A percentile compares a stretch with the other conserved stretches of the same genome.
Evolutionary conservation across 2,113 vertebrate species (phyloP).

Genomic region (Ia io): DNA sequence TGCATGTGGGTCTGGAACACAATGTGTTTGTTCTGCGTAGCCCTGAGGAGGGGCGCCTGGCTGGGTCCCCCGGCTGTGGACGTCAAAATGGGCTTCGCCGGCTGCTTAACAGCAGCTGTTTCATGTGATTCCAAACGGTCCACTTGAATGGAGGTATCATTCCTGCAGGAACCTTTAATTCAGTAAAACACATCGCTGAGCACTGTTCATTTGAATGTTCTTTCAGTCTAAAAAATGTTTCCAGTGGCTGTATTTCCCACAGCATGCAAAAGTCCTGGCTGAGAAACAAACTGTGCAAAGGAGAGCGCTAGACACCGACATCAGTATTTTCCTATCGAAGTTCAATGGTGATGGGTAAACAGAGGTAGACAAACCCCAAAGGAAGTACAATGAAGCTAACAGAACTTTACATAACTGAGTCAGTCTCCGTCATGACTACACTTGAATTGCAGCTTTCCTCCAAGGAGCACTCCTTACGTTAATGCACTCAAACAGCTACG

Average conservation of each 20-base stretch:
- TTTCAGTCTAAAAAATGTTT: constrained; percentile 41
- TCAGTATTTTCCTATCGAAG: background rate
- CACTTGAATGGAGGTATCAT: constrained; percentile 84
- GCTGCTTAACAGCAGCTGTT: constrained; percentile 85
- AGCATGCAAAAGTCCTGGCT: background rate
- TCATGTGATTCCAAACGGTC: constrained; percentile 85
- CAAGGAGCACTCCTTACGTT: background rate
- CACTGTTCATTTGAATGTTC: constrained; percentile 39
- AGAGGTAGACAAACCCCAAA: background rate
- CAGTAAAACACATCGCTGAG: constrained; percentile 63
- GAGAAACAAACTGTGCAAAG: background rate
- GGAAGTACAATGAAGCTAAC: background rate
- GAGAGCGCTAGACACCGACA: background rate
- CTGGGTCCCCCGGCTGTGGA: constrained; percentile 69
- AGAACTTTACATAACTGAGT: too few relatives aligned
- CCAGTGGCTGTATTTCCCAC: background rate
- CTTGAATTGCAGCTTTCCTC: background rate
- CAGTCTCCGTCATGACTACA: background rate
- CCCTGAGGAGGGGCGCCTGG: constrained; percentile 74
- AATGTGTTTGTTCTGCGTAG: constrained; percentile 81
- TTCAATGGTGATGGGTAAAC: background rate
- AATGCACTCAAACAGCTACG: background rate
- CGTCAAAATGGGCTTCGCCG: constrained; percentile 80
- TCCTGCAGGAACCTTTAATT: constrained; percentile 81
- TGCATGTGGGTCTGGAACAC: constrained; percentile 80